Percentiles rank a stretch among this genome's conserved stretches.
phyloP scores from a whole-genome alignment of 2,888 invertebrate species.

The Marronus borbonicus region DNA sequence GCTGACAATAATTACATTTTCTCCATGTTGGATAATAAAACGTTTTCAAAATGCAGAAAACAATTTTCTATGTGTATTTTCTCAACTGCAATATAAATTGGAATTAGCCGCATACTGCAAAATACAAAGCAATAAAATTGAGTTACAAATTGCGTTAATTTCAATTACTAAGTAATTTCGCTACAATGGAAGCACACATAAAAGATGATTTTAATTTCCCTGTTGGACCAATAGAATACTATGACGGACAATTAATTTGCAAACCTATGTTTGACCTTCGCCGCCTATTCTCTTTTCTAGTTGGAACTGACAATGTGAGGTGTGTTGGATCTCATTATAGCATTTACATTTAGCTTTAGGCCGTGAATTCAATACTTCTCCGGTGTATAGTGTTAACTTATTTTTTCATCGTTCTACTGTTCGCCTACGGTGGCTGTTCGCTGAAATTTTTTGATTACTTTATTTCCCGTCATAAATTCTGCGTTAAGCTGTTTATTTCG shows the following conservation, averaged over 20 bases:
- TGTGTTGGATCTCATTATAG: slow-evolving; percentile 60
- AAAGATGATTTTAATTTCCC: slow-evolving; percentile 48
- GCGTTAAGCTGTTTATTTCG: neutral
- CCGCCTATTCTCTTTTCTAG: slow-evolving; percentile 58
- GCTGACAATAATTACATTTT: too few relatives aligned
- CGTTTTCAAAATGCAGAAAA: neutral
- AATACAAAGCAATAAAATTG: slow-evolving; percentile 34
- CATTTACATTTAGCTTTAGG: slow-evolving; percentile 57
- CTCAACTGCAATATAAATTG: neutral
- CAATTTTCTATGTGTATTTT: neutral
- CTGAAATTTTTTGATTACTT: slow-evolving; percentile 9
- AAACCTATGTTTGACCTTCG: slow-evolving; percentile 58
- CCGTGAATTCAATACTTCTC: slow-evolving; percentile 57
- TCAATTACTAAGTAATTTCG: slow-evolving; percentile 45
- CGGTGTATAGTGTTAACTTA: slow-evolving; percentile 40
- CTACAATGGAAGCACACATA: slow-evolving; percentile 43
- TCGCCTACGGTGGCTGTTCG: neutral
- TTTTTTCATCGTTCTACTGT: slow-evolving; percentile 5
- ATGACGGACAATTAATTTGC: slow-evolving; percentile 56
- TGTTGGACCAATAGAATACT: slow-evolving; percentile 47
- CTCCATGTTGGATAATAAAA: too few relatives aligned
- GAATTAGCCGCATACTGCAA: neutral
- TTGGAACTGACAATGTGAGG: slow-evolving; percentile 59
- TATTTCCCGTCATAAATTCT: neutral
- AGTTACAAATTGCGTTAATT: slow-evolving; percentile 30